A percentile compares a stretch with the other conserved stretches of the same genome.
These are phyloP conservation scores for Drosophila gaucha DNA, from an alignment of 2,888 invertebrate species.

Conservation along the genomic window DNA sequence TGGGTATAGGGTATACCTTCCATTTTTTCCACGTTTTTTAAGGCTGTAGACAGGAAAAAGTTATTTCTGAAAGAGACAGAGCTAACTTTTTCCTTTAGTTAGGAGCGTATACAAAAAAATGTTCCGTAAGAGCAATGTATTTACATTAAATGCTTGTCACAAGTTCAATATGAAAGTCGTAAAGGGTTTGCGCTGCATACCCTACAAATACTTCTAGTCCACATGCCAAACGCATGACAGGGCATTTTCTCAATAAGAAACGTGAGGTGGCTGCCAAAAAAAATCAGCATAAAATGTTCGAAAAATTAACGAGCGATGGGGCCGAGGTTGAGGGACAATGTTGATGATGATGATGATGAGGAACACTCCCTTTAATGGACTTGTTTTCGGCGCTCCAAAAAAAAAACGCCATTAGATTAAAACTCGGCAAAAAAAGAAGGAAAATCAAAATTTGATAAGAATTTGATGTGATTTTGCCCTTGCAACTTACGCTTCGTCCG, in stretches of 20 bases:
- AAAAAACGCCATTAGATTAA: background rate
- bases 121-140: slow-evolving; percentile 2
- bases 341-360: slow-evolving; percentile 21
- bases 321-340: slow-evolving; percentile 8
- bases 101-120: too few relatives aligned
- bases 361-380: slow-evolving; percentile 68
- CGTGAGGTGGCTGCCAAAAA: slow-evolving; percentile 54
- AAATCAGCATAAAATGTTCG: slow-evolving; percentile 74
- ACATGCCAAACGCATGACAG: slow-evolving; percentile 41
- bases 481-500: slow-evolving; percentile 84
- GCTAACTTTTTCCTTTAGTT: too few relatives aligned
- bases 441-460: background rate
- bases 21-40: too few relatives aligned
- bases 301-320: slow-evolving; percentile 70
- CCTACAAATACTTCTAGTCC: slow-evolving; percentile 19
- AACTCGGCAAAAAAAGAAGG: too few relatives aligned
- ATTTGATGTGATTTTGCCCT: background rate
- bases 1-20: too few relatives aligned
- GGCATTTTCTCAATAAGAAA: slow-evolving; percentile 40
- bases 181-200: background rate
- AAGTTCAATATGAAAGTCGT: too few relatives aligned
- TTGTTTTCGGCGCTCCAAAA: slow-evolving; percentile 40
- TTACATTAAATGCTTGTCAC: too few relatives aligned
- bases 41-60: too few relatives aligned
- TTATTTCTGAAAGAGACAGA: too few relatives aligned